Evolutionary conservation across 2,888 invertebrate genomes (phyloP), one percentile per base, ranked within the genome.

Genomic region (Spicauda simplicius): DNA sequence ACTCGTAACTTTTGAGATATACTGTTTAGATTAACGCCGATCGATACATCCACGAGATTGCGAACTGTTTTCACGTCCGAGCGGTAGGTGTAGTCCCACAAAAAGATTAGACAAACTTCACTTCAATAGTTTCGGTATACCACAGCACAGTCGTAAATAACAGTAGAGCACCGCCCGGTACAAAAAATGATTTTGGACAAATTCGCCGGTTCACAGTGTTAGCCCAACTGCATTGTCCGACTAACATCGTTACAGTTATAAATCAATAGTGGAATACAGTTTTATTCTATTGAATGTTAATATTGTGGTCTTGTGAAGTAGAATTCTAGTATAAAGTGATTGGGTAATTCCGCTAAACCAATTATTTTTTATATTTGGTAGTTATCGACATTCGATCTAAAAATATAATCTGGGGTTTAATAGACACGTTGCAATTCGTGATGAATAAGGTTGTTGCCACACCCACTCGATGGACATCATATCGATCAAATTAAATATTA

Each of bases 1-100:
- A 79, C 80, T 52, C 57, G 58, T 64, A 64, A 64, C 58, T 53
- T 64, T 64, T 64, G 64, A 64, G 64, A 64, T 64, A 52, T 57
- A 57, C 50, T 63, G 63, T 55, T 54, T 58, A 58, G 53, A 20
- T 64, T 62, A 58, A 58, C 58, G 64, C 64, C 37, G 53, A 58
- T 30, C 30, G 10, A 37, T 57, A 64, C 57, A 50, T 52, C 45
- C 50, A 54, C 20, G 41, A 54, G 54, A 20, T 19, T 20, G 33
- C 11, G 37, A 37, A 58, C 41, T 41, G 37, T 58, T 58, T 53
- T 33, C 20, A 37, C 54, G 54, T 62, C 65, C 50, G 25, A 54
- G 52, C 20, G 41, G 7, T 65, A 65, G 65, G 53, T 59, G 59
- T 65, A 65, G 58, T 65, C 18, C 30, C 50, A 60, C 50, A 55